These are phyloP conservation scores for Euthynnus affinis DNA, from an alignment of 2,797 vertebrate genomes.

Conservation along the genomic window DNA sequence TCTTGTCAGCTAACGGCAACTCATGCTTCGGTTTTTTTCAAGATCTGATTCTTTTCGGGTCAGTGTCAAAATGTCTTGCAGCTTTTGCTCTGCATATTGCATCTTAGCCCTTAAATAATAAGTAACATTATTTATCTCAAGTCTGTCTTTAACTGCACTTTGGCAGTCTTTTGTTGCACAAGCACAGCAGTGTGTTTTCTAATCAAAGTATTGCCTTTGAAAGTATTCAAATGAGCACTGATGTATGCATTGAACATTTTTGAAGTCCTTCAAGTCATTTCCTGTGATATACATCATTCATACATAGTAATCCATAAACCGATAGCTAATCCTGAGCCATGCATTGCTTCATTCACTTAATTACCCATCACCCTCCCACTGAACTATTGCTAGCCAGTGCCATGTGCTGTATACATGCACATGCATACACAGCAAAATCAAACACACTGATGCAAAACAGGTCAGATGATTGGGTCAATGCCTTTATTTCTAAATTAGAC, in stretches of 20 bases:
- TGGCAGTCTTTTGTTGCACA: not conserved
- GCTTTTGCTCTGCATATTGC: too few species aligned
- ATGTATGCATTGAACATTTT: not conserved
- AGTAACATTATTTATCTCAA: too few species aligned
- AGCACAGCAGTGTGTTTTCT: not conserved
- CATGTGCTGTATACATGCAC: not conserved
- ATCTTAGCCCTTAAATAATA: too few species aligned
- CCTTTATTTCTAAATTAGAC: not conserved
- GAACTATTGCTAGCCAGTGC: not conserved
- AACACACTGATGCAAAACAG: not conserved
- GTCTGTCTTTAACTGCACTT: not conserved
- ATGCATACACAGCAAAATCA: not conserved
- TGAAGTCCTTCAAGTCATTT: not conserved
- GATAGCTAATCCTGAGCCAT: not conserved
- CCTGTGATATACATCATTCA: slow-evolving; percentile 1
- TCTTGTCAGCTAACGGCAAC: too few species aligned
- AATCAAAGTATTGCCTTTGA: not conserved
- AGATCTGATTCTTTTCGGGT: too few species aligned
- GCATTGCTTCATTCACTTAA: not conserved
- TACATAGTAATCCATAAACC: not conserved
- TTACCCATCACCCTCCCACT: not conserved
- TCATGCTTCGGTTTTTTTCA: too few species aligned
- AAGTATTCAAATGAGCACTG: not conserved
- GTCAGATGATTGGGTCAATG: not conserved
- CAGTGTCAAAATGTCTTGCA: too few species aligned